Evolutionary conservation across 2,113 vertebrate species (phyloP), one percentile per base, ranked within the genome.

Genomic region (Cyprinodon brontotheroides): DNA sequence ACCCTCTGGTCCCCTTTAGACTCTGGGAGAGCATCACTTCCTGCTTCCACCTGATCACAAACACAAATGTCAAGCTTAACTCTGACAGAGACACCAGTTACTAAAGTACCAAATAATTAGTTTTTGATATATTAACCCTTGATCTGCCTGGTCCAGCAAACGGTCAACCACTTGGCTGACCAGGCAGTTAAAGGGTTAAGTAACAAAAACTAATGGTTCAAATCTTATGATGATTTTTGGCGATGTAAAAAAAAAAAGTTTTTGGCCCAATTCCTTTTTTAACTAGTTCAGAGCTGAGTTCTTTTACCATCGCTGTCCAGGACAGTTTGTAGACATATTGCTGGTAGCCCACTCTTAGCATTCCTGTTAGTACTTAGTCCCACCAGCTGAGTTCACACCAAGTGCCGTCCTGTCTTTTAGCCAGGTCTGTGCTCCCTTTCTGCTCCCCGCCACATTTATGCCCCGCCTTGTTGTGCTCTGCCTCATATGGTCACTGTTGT

Each of bases 1-100:
- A 92, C 84, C 78, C 90, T 94, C 40, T 94, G 92, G 73, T 98
- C 97, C 84, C 71, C 94, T 15, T 95, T 96, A 3, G 94, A 92
- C 71, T 98, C 97, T 0, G 94, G 93, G 0, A 95, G 95, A 2
- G 84, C 87, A 69, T 98, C 97, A 4, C 94, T 94, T n/a, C 95
- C 92, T 1, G 95, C 94, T 67, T 98, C 97, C 77, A 94, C 85
- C 97, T 99, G 89, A 70, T 82, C 89, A 59, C 57, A 72, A 80
- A 60, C n/a, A 64, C 17, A 20, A 71, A 59, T 20, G 60, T 40
- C 0, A 1, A 0, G 4, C 65, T 4, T 47, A 12, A 39, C 13
- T 72, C 15, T 11, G 61, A 37, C 15, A 64, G 14, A 74, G 1
- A 48, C 3, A 9, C 2, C 41, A 29, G 29, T 29, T 29, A 29